These are phyloP conservation scores for Sacculina carcini DNA, from an alignment of 2,888 invertebrate species.

Conservation along the genomic window DNA sequence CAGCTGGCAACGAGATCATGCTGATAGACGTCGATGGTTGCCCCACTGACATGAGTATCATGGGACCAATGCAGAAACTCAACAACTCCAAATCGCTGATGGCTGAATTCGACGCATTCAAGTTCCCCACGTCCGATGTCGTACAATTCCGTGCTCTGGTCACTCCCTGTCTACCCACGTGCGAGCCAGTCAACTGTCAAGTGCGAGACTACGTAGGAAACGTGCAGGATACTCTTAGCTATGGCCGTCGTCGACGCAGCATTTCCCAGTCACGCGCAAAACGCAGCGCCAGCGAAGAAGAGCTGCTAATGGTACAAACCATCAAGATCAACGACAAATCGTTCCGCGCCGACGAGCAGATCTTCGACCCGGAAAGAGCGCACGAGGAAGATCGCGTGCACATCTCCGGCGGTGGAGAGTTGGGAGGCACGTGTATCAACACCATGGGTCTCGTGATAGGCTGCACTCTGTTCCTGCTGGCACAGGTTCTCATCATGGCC, in stretches of 20 bases:
- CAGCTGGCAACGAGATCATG: conserved; percentile 71
- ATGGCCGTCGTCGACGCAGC: conserved; percentile 51
- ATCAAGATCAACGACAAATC: conserved; percentile 82
- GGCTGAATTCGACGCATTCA: conserved; percentile 83
- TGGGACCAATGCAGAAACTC: conserved; percentile 71
- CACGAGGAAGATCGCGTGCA: conserved; percentile 4
- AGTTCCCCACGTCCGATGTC: conserved; percentile 79
- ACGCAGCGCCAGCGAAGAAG: conserved; percentile 31
- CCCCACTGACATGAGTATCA: conserved; percentile 76
- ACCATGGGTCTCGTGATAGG: conserved; percentile 56
- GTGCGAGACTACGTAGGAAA: conserved; percentile 57
- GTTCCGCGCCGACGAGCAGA: conserved; percentile 18
- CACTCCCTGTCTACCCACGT: conserved; percentile 75
- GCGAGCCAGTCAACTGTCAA: conserved; percentile 74
- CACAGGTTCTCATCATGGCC: conserved; percentile 59
- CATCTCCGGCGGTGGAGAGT: conserved; percentile 7
- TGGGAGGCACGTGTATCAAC: conserved; percentile 34
- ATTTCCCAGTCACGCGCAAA: conserved; percentile 6
- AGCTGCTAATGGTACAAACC: conserved; percentile 61
- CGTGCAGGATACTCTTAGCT: conserved; percentile 51
- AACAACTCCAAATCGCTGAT: conserved; percentile 42
- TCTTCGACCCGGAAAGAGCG: conserved; percentile 1
- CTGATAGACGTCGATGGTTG: conserved; percentile 74
- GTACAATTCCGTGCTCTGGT: conserved; percentile 87
- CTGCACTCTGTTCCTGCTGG: conserved; percentile 55